phyloP scores from a whole-genome alignment of 1,140 invertebrate genomes.

The Drosophila miranda region DNA sequence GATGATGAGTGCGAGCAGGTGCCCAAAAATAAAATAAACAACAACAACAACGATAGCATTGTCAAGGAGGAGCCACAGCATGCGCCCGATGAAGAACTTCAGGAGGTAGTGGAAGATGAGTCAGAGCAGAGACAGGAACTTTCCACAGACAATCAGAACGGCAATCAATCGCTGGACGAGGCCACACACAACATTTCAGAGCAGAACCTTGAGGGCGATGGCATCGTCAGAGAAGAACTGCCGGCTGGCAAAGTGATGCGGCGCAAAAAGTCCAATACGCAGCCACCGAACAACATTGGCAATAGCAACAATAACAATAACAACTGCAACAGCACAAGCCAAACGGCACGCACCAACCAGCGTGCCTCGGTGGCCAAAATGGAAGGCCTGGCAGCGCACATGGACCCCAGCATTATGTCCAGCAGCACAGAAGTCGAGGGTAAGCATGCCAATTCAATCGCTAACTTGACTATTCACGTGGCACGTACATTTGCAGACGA shows the following conservation, averaged over 20 bases:
- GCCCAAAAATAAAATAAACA: constrained; percentile 49
- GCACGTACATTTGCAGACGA: constrained; percentile 39
- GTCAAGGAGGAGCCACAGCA: constrained; percentile 28
- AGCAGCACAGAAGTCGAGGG: constrained; percentile 77
- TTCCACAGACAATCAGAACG: constrained; percentile 78
- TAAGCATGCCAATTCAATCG: constrained; percentile 16
- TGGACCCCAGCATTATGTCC: constrained; percentile 71
- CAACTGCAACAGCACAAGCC: constrained; percentile 53
- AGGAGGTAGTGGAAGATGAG: neutral
- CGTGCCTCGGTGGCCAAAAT: constrained; percentile 86
- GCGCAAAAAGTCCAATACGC: constrained; percentile 74
- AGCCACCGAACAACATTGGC: constrained; percentile 40
- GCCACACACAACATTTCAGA: constrained; percentile 35
- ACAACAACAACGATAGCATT: constrained; percentile 18
- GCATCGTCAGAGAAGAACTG: constrained; percentile 85
- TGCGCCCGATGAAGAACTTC: neutral
- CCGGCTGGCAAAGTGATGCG: constrained; percentile 86
- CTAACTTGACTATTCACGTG: too few species aligned
- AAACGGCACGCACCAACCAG: constrained; percentile 81
- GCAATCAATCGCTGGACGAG: constrained; percentile 63
- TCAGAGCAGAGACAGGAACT: constrained; percentile 2
- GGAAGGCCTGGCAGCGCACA: constrained; percentile 65
- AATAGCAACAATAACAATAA: constrained; percentile 49
- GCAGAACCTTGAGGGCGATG: constrained; percentile 82
- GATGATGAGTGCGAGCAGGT: constrained; percentile 47